phyloP scores from a whole-genome alignment of 2,888 invertebrate genomes.

The Nomada ruficornis region DNA sequence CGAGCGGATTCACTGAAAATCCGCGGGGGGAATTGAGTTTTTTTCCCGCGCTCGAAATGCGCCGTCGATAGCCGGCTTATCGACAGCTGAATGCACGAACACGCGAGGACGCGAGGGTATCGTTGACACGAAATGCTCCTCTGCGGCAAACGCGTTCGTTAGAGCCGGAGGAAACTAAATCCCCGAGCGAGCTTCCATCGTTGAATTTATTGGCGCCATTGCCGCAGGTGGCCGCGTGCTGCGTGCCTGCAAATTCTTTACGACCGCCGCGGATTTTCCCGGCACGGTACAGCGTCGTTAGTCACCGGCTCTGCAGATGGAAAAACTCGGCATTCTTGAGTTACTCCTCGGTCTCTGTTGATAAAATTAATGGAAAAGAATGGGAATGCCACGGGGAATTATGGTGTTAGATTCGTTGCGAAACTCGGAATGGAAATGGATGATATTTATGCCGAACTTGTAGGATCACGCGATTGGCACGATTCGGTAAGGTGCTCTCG shows the following conservation, averaged over 20 bases:
- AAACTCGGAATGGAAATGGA: not conserved
- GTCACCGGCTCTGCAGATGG: constrained; percentile 10
- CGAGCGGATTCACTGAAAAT: constrained; percentile 25
- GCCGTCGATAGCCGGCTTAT: constrained; percentile 43
- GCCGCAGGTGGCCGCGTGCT: constrained; percentile 59
- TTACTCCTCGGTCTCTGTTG: not conserved
- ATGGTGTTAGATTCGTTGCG: not conserved
- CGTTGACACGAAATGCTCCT: constrained; percentile 26
- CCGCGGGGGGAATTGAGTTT: not conserved
- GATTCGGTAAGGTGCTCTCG: too few species aligned
- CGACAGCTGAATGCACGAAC: constrained; percentile 37
- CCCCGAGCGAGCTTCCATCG: constrained; percentile 40
- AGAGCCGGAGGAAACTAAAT: constrained; percentile 48
- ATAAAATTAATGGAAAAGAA: constrained; percentile 8
- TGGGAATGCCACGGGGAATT: not conserved
- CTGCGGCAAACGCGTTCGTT: constrained; percentile 44
- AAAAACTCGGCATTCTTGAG: constrained; percentile 21
- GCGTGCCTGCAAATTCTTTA: constrained; percentile 56
- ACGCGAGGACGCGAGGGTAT: constrained; percentile 10
- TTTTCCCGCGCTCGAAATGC: constrained; percentile 1
- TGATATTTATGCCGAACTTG: not conserved
- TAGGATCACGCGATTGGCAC: not conserved
- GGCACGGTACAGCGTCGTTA: constrained; percentile 34
- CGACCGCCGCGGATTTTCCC: constrained; percentile 49
- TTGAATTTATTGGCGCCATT: constrained; percentile 56